Conservation (phyloP, 2,888 invertebrate species). For the Melipona beecheii region DNA sequence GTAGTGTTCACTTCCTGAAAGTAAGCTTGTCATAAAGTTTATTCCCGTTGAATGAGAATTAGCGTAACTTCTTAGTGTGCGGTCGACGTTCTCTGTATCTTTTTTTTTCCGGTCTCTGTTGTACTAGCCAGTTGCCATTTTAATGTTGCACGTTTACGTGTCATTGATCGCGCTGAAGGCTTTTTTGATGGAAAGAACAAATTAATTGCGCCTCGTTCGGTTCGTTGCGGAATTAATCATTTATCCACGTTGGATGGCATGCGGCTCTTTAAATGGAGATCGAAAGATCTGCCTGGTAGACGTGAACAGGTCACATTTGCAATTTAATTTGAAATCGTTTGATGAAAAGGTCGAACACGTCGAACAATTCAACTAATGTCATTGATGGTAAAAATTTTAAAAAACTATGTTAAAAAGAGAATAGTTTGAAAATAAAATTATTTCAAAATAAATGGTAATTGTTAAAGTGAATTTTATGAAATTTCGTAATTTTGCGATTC, state of each 20-base stretch:
- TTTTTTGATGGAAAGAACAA: slow-evolving; percentile 25
- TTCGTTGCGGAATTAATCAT: not conserved
- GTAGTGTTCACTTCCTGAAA: slow-evolving; percentile 18
- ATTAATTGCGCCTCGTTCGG: slow-evolving; percentile 12
- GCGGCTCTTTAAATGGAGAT: not conserved
- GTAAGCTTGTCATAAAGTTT: not conserved
- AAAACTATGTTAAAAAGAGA: not conserved
- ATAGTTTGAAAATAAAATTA: not conserved
- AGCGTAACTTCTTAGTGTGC: slow-evolving; percentile 18
- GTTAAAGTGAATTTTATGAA: not conserved
- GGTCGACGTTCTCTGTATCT: slow-evolving; percentile 23
- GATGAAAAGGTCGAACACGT: not conserved
- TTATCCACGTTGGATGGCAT: not conserved
- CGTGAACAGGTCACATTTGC: not conserved
- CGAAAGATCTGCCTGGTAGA: not conserved
- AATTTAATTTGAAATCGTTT: not conserved
- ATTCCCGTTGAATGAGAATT: slow-evolving; percentile 21
- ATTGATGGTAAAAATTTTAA: too few relatives aligned
- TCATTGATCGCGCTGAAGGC: slow-evolving; percentile 54
- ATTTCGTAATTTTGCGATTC: too few relatives aligned
- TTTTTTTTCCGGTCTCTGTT: slow-evolving; percentile 22
- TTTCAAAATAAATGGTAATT: not conserved
- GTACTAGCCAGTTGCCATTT: slow-evolving; percentile 26
- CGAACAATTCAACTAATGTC: too few relatives aligned
- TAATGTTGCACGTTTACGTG: slow-evolving; percentile 35